These are phyloP conservation scores for Drosophila emarginata DNA, from an alignment of 2,888 invertebrate genomes.

Conservation along the genomic window DNA sequence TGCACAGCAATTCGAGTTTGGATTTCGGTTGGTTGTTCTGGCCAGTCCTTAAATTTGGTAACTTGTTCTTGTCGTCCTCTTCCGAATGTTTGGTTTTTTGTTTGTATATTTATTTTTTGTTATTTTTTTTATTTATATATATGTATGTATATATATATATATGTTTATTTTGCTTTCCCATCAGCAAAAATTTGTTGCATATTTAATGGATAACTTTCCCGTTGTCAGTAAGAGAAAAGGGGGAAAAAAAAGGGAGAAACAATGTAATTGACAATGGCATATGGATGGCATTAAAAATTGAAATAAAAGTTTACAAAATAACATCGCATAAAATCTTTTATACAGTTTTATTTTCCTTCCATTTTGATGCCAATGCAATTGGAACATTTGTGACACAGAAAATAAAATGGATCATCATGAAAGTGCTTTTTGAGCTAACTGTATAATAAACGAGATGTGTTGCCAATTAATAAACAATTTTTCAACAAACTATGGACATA, in stretches of 20 bases:
- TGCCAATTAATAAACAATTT: too few relatives aligned
- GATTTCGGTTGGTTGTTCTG: slow-evolving; percentile 5
- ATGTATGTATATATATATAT: not conserved
- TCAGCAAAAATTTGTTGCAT: slow-evolving; percentile 58
- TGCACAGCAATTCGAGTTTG: slow-evolving; percentile 1
- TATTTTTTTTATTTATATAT: too few relatives aligned
- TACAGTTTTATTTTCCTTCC: not conserved
- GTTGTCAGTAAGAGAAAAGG: not conserved
- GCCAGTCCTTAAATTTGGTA: slow-evolving; percentile 8
- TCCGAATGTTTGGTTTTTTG: slow-evolving; percentile 14
- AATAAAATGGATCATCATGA: not conserved
- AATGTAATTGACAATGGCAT: slow-evolving; percentile 39
- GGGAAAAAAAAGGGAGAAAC: not conserved
- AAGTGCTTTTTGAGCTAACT: too few relatives aligned
- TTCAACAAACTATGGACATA: too few relatives aligned
- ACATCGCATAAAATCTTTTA: slow-evolving; percentile 27
- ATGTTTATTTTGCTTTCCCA: slow-evolving; percentile 37
- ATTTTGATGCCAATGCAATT: not conserved
- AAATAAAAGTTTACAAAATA: slow-evolving; percentile 27
- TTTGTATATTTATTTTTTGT: too few relatives aligned
- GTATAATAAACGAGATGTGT: too few relatives aligned
- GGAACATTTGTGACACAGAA: not conserved
- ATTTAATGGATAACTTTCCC: slow-evolving; percentile 52
- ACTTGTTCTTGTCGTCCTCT: slow-evolving; percentile 16
- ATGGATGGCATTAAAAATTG: slow-evolving; percentile 39